Percentiles rank a stretch among this genome's conserved stretches.
These are phyloP conservation scores for Limosa lapponica DNA, from an alignment of 2,797 vertebrate genomes.

Conservation along the genomic window DNA sequence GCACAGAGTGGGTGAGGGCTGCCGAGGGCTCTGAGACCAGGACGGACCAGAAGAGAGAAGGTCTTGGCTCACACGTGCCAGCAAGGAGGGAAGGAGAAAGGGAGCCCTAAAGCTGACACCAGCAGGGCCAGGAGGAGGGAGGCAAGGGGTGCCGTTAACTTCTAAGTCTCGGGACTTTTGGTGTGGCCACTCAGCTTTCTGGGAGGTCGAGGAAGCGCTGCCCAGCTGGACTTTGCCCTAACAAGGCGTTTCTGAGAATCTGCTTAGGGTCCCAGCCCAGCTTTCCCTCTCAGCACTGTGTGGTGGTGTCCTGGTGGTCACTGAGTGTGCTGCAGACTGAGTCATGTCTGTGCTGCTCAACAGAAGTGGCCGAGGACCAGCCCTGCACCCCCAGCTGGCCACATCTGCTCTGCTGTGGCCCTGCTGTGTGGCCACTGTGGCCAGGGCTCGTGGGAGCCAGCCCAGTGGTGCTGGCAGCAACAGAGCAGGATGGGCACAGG, in stretches of 20 bases:
- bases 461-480: background rate
- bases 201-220: background rate
- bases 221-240: background rate
- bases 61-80: background rate
- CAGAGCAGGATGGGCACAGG: background rate
- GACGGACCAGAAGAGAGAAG: background rate
- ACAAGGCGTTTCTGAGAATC: background rate
- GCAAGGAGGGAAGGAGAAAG: background rate
- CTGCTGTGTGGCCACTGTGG: accelerated
- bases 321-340: background rate
- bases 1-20: background rate
- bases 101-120: background rate
- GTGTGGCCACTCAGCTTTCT: background rate
- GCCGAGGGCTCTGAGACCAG: background rate
- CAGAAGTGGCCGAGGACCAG: background rate
- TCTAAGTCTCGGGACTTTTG: background rate
- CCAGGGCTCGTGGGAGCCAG: accelerated
- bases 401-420: background rate
- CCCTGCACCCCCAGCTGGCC: background rate
- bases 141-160: background rate
- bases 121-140: background rate
- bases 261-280: background rate
- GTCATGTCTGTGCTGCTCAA: background rate
- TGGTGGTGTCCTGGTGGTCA: background rate
- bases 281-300: background rate